A percentile compares a stretch with the other conserved stretches of the same genome.
Conservation (phyloP, 2,888 invertebrate species). For the Phyllotreta cruciferae region DNA sequence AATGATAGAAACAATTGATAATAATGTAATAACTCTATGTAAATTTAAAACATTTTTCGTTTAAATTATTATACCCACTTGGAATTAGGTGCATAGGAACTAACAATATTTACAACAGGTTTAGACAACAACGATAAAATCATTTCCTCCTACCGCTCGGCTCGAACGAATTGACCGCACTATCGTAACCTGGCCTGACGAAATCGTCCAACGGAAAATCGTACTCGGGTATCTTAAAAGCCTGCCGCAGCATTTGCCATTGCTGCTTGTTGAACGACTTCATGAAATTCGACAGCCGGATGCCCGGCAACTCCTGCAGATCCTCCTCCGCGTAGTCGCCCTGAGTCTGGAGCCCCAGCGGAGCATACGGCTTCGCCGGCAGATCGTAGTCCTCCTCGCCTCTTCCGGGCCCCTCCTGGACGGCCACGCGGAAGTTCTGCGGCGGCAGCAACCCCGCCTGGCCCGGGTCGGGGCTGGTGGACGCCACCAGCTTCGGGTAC, state of each 20-base stretch:
- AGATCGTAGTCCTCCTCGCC: slow-evolving; percentile 37
- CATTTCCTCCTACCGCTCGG: slow-evolving; percentile 29
- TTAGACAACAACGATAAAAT: too few species aligned
- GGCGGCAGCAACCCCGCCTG: slow-evolving; percentile 42
- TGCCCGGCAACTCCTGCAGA: slow-evolving; percentile 36
- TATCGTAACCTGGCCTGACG: slow-evolving; percentile 55
- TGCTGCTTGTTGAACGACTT: slow-evolving; percentile 47
- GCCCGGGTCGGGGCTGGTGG: slow-evolving; percentile 44
- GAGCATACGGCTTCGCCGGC: slow-evolving; percentile 47
- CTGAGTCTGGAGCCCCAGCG: slow-evolving; percentile 44
- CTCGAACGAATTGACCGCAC: slow-evolving; percentile 57
- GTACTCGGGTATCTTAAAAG: slow-evolving; percentile 59
- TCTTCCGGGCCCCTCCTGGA: slow-evolving; percentile 43
- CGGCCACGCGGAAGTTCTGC: slow-evolving; percentile 38
- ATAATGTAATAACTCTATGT: too few species aligned
- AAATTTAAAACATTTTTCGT: too few species aligned
- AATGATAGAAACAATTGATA: too few species aligned
- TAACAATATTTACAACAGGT: too few species aligned
- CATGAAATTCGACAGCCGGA: slow-evolving; percentile 43
- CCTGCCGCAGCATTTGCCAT: slow-evolving; percentile 53
- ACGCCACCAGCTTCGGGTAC: slow-evolving; percentile 47
- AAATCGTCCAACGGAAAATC: slow-evolving; percentile 58
- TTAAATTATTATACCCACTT: too few species aligned
- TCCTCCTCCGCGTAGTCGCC: slow-evolving; percentile 39
- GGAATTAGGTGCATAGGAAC: too few species aligned